phyloP scores from a whole-genome alignment of 1,140 invertebrate species.

The Drosophila novamexicana region DNA sequence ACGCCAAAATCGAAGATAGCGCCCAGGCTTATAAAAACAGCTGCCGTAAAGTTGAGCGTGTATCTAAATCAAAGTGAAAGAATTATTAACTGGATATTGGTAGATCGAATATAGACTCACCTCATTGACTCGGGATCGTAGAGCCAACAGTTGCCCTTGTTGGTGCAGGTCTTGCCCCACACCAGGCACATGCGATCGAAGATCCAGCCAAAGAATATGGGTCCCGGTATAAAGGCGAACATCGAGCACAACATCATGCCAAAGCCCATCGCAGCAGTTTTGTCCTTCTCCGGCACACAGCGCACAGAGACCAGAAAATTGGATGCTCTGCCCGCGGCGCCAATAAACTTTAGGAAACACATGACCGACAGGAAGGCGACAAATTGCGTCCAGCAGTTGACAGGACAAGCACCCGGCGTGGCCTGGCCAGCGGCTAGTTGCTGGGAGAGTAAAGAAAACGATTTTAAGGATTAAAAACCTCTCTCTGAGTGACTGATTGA shows the following conservation, averaged over 20 bases:
- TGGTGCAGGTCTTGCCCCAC: conserved; percentile 90
- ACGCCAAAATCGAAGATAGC: conserved; percentile 88
- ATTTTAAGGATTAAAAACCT: too few relatives aligned
- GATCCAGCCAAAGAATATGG: conserved; percentile 90
- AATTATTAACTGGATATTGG: neutral
- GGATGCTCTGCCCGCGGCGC: conserved; percentile 88
- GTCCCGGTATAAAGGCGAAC: conserved; percentile 89
- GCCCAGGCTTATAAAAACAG: conserved; percentile 87
- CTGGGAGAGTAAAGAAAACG: conserved; percentile 7
- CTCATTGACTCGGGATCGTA: conserved; percentile 88
- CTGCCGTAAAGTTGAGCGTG: conserved; percentile 88
- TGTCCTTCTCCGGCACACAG: conserved; percentile 90
- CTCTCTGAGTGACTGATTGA: too few relatives aligned
- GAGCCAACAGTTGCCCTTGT: conserved; percentile 90
- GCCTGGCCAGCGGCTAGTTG: conserved; percentile 84
- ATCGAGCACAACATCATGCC: conserved; percentile 88
- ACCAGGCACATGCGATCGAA: conserved; percentile 89
- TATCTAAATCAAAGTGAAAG: conserved; percentile 75
- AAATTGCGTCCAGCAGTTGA: conserved; percentile 88
- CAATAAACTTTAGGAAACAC: conserved; percentile 88
- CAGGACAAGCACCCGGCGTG: conserved; percentile 87
- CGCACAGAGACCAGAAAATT: conserved; percentile 89
- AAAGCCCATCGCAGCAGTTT: conserved; percentile 89
- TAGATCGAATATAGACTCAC: conserved; percentile 76
- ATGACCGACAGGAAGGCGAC: conserved; percentile 89